Base-by-base conservation (phyloP, 2,888 invertebrate species). In the Lathronympha strigana region DNA sequence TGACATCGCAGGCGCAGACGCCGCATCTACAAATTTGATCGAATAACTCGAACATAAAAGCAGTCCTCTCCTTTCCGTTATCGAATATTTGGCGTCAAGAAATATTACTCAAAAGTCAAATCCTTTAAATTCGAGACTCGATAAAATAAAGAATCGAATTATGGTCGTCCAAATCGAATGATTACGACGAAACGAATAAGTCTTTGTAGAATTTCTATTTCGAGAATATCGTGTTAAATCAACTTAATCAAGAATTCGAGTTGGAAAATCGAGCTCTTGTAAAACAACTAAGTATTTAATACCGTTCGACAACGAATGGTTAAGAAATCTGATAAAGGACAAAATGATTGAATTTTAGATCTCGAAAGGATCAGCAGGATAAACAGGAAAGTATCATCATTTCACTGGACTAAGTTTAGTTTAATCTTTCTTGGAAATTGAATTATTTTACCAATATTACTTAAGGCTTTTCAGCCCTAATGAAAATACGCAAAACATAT, bases 61-160 rank as follows among this genome's bases (percentile, higher is more conserved):
- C 55, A 19, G 19, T 28, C 21, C 15, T 55, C 38, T 13, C 19
- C 28, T 54, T 36, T 55, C 31, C 43, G 36, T 38, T 55, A 55
- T 63, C 40, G 11, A n/a, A 40, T 31, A 31, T 45, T 45, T 31
- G 43, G 19, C n/a, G 4, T 23, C 15, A 13, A 15, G 43, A 47
- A 40, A 49, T 62, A 38, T 55, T 36, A 28, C 47, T 38, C 19
- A 38, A 62, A 49, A 61, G 38, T 49, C 38, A 11, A 28, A 17
- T 21, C 33, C 23, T n/a, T 47, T n/a, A 47, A 47, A 47, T 25
- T 54, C 43, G 17, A 15, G 47, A 54, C 28, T 55, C 38, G 49
- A 49, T 49, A 38, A 55, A 55, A 55, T 38, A 36, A n/a, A 38
- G 38, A 58, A 45, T 58, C 33, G 51, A 64, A 45, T 53, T 53